phyloP scores from a whole-genome alignment of 2,113 vertebrate genomes.

The Mystacornis crossleyi region DNA sequence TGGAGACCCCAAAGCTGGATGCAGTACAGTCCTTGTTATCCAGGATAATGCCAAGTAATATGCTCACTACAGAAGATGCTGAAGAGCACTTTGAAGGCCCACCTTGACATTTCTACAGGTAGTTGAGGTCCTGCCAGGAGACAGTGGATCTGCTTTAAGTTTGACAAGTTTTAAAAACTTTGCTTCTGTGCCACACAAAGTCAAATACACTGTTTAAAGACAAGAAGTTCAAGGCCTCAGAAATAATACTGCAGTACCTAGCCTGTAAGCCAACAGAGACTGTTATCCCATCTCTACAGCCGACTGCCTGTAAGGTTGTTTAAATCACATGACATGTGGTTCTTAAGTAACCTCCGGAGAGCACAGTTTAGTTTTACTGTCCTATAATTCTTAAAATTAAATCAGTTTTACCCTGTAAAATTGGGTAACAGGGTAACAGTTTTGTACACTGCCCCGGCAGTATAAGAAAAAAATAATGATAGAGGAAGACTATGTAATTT shows the following conservation, averaged over 20 bases:
- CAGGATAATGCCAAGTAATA: neutral
- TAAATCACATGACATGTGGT: neutral
- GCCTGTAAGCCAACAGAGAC: neutral
- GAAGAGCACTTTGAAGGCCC: neutral
- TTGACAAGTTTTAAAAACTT: neutral
- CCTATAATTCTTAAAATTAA: neutral
- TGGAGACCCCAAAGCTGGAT: neutral
- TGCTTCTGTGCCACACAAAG: neutral
- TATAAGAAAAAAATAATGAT: neutral
- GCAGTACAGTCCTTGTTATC: neutral
- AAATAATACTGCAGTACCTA: neutral
- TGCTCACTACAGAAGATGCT: neutral
- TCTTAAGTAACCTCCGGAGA: neutral
- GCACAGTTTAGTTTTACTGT: neutral
- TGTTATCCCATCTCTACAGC: neutral
- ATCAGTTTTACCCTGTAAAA: neutral
- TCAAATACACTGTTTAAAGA: neutral
- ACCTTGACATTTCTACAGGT: neutral
- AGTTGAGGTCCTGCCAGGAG: neutral
- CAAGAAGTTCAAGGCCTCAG: neutral
- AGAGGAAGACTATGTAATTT: neutral
- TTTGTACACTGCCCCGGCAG: neutral
- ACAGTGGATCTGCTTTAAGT: neutral
- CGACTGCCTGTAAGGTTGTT: neutral
- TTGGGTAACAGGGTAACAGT: neutral